These are phyloP conservation scores for Andrena hattorfiana DNA, from an alignment of 2,888 invertebrate genomes.

Conservation along the genomic window DNA sequence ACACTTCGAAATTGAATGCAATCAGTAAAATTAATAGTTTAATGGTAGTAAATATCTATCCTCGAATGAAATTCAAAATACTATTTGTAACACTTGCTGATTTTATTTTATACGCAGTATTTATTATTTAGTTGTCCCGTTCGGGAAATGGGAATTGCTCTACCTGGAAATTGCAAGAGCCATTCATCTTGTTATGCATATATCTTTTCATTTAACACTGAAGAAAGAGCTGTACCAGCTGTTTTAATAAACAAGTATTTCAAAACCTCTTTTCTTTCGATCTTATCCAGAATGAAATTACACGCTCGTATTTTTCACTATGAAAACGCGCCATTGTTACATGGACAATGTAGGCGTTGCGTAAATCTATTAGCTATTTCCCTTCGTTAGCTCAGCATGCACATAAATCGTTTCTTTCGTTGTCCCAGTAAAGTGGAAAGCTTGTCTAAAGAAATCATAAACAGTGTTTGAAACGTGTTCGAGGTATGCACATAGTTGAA, in stretches of 20 bases:
- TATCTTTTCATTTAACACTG: no score
- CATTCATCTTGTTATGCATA: no score
- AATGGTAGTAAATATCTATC: no score
- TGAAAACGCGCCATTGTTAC: constrained; percentile 26
- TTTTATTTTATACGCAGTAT: no score
- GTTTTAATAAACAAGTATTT: not conserved
- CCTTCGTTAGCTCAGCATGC: constrained; percentile 19
- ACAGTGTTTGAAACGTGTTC: not conserved
- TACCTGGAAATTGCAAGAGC: no score
- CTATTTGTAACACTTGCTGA: no score
- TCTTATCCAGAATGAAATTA: not conserved
- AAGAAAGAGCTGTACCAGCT: not conserved
- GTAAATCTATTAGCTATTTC: constrained; percentile 22
- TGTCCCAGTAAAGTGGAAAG: constrained; percentile 1
- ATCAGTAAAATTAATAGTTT: no score
- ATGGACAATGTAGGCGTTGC: constrained; percentile 21
- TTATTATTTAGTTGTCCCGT: no score
- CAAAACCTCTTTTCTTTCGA: not conserved
- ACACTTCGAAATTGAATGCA: no score
- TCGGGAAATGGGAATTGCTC: no score
- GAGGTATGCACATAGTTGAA: no score
- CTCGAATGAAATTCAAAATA: no score
- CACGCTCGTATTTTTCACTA: constrained; percentile 7
- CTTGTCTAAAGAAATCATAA: not conserved
- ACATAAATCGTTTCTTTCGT: constrained; percentile 20